Evolutionary conservation across 2,888 invertebrate genomes (phyloP), one percentile per base, ranked within the genome.

Genomic region (Diaprepes abbreviatus): DNA sequence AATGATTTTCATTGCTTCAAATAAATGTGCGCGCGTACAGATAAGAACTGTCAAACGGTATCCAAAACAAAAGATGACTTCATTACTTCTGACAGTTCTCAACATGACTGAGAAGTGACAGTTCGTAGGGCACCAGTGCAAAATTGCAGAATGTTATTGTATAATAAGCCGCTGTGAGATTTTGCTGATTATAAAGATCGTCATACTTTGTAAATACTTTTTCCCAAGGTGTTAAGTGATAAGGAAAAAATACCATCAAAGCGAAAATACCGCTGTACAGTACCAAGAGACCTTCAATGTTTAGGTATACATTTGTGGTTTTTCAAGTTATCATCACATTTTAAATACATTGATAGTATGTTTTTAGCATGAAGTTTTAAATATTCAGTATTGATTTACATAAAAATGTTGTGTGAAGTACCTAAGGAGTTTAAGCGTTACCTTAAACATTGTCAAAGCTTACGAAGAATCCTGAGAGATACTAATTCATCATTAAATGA

Each of bases 341-440:
- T n/a, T 4, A 35, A 40, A 57, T 38, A 57, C 38, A 21, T 38
- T 57, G 28, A 50, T 50, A 10, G 10, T 48, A 12, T 6, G 3
- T 24, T 24, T n/a, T 12, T 28, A 48, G 14, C 48, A 48, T 48
- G 48, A 48, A 7, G 21, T 28, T 50, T 28, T 50, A 50, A 50
- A 50, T 12, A 7, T 24, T 16, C 48, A 50, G 48, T 50, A 50
- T 50, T 50, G 28, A 50, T 50, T 16, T 21, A 16, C 28, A 50
- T 14, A 31, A 74, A 66, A 63, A 80, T 80, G 80, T 74, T 80
- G 74, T 76, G 75, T 45, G 80, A 81, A 65, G 74, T 81, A 63
- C 79, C 81, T 36, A 79, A 75, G 68, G 84, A 84, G 75, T 83
- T 84, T 74, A 81, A 79, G 60, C 82, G 80, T 73, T 84, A 82